Evolutionary conservation across 1,140 invertebrate genomes (phyloP).

Genomic region (Heliconius hewitsoni): DNA sequence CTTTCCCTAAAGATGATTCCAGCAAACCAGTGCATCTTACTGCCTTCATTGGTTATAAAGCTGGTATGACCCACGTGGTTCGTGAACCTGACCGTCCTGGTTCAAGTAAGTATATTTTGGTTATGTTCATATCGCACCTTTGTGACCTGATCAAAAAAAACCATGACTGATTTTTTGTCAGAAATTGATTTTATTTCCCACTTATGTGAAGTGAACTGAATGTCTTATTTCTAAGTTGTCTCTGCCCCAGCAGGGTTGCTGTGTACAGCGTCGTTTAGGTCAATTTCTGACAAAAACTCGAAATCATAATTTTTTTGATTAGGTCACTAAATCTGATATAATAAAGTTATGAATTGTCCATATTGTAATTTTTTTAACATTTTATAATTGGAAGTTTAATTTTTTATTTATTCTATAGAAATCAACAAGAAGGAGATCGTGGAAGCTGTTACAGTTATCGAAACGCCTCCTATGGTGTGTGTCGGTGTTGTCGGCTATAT

Average conservation of each 20-base stretch:
- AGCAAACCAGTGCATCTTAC: conserved; percentile 98
- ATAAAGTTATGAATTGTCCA: not conserved
- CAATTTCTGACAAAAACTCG: too few relatives aligned
- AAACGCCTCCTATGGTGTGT: conserved; percentile 98
- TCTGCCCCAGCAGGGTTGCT: too few relatives aligned
- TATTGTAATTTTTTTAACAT: not conserved
- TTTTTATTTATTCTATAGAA: conserved; percentile 83
- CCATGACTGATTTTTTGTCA: too few relatives aligned
- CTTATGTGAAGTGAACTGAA: too few relatives aligned
- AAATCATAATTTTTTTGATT: too few relatives aligned
- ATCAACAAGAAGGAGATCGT: conserved; percentile 99
- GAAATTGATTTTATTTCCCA: too few relatives aligned
- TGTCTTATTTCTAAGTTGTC: too few relatives aligned
- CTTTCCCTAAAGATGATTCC: conserved; percentile 99
- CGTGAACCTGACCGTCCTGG: conserved; percentile 99
- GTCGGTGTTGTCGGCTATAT: conserved; percentile 99
- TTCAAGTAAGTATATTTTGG: conserved; percentile 91
- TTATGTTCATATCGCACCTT: not conserved
- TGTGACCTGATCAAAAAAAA: too few relatives aligned
- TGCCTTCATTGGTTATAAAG: conserved; percentile 98
- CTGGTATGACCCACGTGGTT: conserved; percentile 99
- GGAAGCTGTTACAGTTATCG: conserved; percentile 98
- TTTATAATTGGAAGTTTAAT: not conserved
- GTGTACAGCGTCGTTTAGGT: too few relatives aligned
- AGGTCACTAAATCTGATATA: not conserved